phyloP scores from a whole-genome alignment of 1,140 invertebrate species.

The Euura lappo region DNA sequence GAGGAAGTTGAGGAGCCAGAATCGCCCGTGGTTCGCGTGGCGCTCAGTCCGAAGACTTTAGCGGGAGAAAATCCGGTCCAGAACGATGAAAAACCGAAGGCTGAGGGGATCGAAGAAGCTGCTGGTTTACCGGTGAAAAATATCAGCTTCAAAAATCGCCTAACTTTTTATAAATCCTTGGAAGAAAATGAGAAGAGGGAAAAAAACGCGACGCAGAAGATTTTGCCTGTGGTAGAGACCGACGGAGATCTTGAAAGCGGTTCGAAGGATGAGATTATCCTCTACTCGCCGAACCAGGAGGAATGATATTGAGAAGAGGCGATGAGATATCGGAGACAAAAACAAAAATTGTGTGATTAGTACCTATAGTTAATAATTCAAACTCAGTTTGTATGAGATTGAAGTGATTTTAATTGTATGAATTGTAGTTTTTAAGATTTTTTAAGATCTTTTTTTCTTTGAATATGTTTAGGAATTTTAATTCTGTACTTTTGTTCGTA shows the following conservation, averaged over 20 bases:
- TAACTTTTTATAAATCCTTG: not conserved
- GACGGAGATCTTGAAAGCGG: not conserved
- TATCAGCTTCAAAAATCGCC: not conserved
- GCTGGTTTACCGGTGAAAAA: not conserved
- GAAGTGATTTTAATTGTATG: too few relatives aligned
- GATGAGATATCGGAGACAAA: too few relatives aligned
- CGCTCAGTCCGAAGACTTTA: not conserved
- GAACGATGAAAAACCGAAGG: not conserved
- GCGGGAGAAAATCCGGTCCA: too few relatives aligned
- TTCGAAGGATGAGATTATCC: not conserved
- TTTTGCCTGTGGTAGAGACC: not conserved
- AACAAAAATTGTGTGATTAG: too few relatives aligned
- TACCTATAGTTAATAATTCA: too few relatives aligned
- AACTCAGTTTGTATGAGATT: too few relatives aligned
- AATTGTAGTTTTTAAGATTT: too few relatives aligned
- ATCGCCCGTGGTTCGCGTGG: not conserved
- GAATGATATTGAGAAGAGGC: too few relatives aligned
- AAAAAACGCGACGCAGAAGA: not conserved
- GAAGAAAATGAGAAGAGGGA: not conserved
- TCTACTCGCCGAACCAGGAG: slow-evolving; percentile 5
- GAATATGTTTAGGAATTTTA: too few relatives aligned
- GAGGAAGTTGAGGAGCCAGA: not conserved
- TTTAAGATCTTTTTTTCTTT: too few relatives aligned
- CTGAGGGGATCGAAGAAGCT: not conserved
- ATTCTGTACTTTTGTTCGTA: too few relatives aligned